Percentiles rank a stretch among this genome's conserved stretches.
phyloP scores from a whole-genome alignment of 2,797 vertebrate species.

The Novumbra hubbsi region DNA sequence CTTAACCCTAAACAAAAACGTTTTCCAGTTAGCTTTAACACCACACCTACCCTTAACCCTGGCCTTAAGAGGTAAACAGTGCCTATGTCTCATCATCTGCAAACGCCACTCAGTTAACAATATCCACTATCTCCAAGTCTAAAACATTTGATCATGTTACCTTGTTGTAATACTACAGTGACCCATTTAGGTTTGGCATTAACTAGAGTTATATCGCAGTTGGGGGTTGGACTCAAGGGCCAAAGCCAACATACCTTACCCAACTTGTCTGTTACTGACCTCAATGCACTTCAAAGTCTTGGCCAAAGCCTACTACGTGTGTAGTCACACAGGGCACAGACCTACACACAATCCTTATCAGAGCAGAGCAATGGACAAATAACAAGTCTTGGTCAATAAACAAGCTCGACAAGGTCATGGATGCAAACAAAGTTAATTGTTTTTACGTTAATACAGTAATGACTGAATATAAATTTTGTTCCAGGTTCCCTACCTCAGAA shows the following conservation, averaged over 20 bases:
- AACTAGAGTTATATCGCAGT: slow-evolving; percentile 32
- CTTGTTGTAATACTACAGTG: slow-evolving; percentile 1
- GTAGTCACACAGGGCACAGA: slow-evolving; percentile 8
- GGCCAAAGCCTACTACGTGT: slow-evolving; percentile 6
- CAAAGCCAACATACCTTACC: slow-evolving; percentile 7
- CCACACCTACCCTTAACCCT: background rate
- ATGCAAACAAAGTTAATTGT: background rate
- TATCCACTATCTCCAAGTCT: too few species aligned
- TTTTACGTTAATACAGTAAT: too few species aligned
- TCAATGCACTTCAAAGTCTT: slow-evolving; percentile 23
- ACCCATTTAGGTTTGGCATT: slow-evolving; percentile 51
- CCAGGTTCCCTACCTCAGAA: background rate
- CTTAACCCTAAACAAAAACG: too few species aligned
- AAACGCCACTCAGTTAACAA: too few species aligned
- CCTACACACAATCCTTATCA: slow-evolving; percentile 12
- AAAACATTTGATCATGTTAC: too few species aligned
- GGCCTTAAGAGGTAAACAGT: background rate
- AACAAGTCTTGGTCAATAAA: slow-evolving; percentile 13
- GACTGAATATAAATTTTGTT: background rate
- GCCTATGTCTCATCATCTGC: too few species aligned
- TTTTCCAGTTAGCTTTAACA: too few species aligned
- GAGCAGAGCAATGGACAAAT: slow-evolving; percentile 11
- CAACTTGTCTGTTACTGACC: slow-evolving; percentile 1
- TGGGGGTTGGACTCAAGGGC: background rate
- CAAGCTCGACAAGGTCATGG: background rate